phyloP scores from a whole-genome alignment of 2,888 invertebrate genomes.

The Tenthredo livida region DNA sequence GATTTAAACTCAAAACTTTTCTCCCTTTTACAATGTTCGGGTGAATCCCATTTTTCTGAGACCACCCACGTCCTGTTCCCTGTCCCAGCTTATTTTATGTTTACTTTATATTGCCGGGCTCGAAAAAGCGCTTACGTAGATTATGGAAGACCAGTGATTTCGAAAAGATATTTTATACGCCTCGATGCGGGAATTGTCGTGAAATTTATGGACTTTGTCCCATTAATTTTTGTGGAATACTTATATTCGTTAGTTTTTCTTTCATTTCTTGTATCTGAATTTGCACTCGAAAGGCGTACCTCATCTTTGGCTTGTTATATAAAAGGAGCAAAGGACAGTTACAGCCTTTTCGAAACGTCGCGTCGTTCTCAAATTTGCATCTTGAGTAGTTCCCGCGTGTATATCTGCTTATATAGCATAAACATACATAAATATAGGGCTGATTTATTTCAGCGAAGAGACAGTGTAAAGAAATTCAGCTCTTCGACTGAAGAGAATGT shows the following conservation, averaged over 20 bases:
- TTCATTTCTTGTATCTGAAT: neutral
- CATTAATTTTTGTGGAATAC: neutral
- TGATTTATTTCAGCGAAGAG: neutral
- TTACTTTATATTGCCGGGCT: slow-evolving; percentile 7
- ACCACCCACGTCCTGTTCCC: neutral
- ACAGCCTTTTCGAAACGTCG: slow-evolving; percentile 7
- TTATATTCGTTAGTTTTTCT: neutral
- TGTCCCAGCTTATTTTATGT: slow-evolving; percentile 13
- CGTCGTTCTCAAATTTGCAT: slow-evolving; percentile 2
- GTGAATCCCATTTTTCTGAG: neutral
- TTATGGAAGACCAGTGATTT: slow-evolving; percentile 4
- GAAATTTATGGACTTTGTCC: neutral
- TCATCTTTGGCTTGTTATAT: neutral
- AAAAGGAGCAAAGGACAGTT: slow-evolving; percentile 4
- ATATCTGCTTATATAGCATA: neutral
- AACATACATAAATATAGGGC: neutral
- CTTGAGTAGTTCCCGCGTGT: neutral
- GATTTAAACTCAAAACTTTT: neutral
- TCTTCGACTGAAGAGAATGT: neutral
- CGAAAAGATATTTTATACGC: slow-evolving; percentile 13
- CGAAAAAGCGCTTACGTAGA: slow-evolving; percentile 14
- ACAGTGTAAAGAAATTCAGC: neutral
- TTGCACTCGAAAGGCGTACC: neutral
- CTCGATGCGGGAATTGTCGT: neutral
- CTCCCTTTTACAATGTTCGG: neutral